A percentile compares a stretch with the other conserved stretches of the same genome.
These are phyloP conservation scores for Aphyosemion australe DNA, from an alignment of 2,113 vertebrate species.

Conservation along the genomic window DNA sequence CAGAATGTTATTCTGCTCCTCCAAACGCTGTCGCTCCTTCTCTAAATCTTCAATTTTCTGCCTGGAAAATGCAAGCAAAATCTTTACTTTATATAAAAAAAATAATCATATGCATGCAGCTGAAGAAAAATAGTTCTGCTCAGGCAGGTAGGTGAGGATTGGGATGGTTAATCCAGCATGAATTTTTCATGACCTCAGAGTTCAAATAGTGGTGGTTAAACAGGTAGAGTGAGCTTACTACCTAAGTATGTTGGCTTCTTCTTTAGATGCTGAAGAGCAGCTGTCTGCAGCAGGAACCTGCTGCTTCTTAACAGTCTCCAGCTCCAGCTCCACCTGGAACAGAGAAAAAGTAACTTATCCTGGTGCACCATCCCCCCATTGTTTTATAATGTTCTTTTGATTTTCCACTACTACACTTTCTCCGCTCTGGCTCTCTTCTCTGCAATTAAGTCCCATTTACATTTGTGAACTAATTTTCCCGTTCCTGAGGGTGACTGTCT, in stretches of 20 bases:
- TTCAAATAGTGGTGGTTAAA: conserved; percentile 12
- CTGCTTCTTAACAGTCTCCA: conserved; percentile 73
- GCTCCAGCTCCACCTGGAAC: conserved; percentile 73
- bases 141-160: not conserved
- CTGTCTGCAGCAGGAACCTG: conserved; percentile 59
- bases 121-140: not conserved
- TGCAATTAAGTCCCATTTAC: conserved; percentile 61
- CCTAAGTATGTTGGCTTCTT: conserved; percentile 77
- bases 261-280: conserved; percentile 55
- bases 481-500: conserved; percentile 48
- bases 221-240: conserved; percentile 27
- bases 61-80: conserved; percentile 71
- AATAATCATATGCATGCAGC: not conserved
- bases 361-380: conserved; percentile 1
- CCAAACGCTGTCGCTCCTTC: conserved; percentile 83
- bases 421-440: conserved; percentile 17
- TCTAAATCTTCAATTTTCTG: conserved; percentile 94
- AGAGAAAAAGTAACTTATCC: conserved; percentile 25
- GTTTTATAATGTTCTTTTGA: conserved; percentile 11
- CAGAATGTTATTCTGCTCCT: conserved; percentile 86
- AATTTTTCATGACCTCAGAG: conserved; percentile 4
- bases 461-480: conserved; percentile 41
- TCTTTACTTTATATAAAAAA: not conserved
- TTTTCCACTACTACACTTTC: not conserved
- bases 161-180: conserved; percentile 15